A percentile compares a stretch with the other conserved stretches of the same genome.
phyloP scores from a whole-genome alignment of 2,888 invertebrate genomes.

The Eledone cirrhosa region DNA sequence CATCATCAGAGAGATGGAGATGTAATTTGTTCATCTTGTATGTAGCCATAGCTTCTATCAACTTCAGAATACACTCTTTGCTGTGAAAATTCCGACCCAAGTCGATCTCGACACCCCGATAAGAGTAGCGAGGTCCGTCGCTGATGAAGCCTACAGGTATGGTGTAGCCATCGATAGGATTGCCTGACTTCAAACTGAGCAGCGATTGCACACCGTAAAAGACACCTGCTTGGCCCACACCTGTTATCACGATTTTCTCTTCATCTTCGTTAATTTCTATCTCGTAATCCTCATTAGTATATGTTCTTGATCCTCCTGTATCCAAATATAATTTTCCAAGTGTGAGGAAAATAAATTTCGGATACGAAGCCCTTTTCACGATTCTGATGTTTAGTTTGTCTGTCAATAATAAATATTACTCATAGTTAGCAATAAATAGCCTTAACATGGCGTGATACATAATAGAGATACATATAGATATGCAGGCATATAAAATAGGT shows the following conservation, averaged over 20 bases:
- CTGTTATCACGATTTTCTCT: conserved; percentile 38
- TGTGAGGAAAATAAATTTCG: conserved; percentile 10
- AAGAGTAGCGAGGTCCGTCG: conserved; percentile 49
- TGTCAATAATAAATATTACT: neutral
- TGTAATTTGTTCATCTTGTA: conserved; percentile 65
- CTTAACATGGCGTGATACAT: too few species aligned
- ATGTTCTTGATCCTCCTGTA: neutral
- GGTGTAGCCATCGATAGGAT: conserved; percentile 16
- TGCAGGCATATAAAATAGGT: too few species aligned
- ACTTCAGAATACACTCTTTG: conserved; percentile 45
- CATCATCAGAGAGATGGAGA: conserved; percentile 63
- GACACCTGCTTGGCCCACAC: conserved; percentile 37
- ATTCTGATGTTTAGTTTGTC: conserved; percentile 7
- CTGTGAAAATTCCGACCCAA: conserved; percentile 55
- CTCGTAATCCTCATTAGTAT: conserved; percentile 38
- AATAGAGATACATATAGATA: too few species aligned
- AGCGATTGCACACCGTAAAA: conserved; percentile 44
- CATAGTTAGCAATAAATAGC: too few species aligned
- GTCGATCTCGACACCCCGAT: conserved; percentile 53
- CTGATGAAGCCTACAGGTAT: conserved; percentile 36
- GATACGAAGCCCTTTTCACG: neutral
- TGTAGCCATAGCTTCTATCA: conserved; percentile 60
- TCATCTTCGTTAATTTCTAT: conserved; percentile 35
- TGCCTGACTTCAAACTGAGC: conserved; percentile 36
- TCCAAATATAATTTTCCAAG: neutral